These are phyloP conservation scores for Atherinosoma microstoma DNA, from an alignment of 2,797 vertebrate species.

Conservation along the genomic window DNA sequence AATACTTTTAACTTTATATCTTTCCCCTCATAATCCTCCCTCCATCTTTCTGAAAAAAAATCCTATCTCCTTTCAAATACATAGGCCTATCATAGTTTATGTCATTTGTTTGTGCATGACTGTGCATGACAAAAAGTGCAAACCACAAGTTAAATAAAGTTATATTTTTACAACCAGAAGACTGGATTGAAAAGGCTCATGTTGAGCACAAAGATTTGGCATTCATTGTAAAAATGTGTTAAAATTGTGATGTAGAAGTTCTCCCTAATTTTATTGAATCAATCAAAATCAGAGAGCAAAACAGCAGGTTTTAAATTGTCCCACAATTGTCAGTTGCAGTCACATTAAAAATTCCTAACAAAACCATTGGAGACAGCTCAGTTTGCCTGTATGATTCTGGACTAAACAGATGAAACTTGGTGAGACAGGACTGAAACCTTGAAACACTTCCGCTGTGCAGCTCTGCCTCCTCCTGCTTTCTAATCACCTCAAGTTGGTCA, in stretches of 20 bases:
- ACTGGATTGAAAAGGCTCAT: not conserved
- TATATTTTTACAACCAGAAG: not conserved
- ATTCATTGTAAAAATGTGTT: not conserved
- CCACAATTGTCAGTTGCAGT: not conserved
- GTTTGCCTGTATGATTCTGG: not conserved
- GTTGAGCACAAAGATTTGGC: not conserved
- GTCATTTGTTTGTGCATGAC: too few relatives aligned
- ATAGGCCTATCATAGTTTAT: too few relatives aligned
- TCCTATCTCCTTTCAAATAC: too few relatives aligned
- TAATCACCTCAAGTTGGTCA: conserved; percentile 22
- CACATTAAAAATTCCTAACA: not conserved
- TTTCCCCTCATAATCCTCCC: too few relatives aligned
- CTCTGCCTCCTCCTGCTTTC: conserved; percentile 6
- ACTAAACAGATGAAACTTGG: not conserved
- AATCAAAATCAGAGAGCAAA: not conserved
- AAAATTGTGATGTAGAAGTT: too few relatives aligned
- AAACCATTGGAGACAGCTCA: not conserved
- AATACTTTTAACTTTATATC: too few relatives aligned
- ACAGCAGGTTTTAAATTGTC: not conserved
- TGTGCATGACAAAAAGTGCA: too few relatives aligned
- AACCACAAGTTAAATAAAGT: too few relatives aligned
- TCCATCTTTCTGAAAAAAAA: too few relatives aligned
- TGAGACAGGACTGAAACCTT: not conserved
- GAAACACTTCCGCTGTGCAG: conserved; percentile 7
- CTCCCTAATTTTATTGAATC: too few relatives aligned